Percentiles rank a stretch among this genome's conserved stretches.
Evolutionary conservation across 2,797 vertebrate genomes (phyloP).

Genomic region (Microctenopoma steveboyesi): DNA sequence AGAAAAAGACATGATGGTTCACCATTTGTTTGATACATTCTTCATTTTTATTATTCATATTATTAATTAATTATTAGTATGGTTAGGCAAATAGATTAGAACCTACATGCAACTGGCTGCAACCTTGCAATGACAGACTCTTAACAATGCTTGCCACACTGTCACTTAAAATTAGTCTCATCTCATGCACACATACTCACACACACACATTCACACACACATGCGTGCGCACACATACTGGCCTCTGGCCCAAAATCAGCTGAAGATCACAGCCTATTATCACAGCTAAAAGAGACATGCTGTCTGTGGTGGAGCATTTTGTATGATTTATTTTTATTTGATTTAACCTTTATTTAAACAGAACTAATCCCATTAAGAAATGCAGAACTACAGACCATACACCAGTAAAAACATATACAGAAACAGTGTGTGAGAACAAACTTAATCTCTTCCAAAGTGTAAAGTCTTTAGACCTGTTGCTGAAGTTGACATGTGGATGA

Average conservation of each 20-base stretch:
- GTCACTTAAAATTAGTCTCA: slow-evolving; percentile 63
- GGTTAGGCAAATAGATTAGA: slow-evolving; percentile 22
- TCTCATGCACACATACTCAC: slow-evolving; percentile 43
- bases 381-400: neutral
- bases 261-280: slow-evolving; percentile 66
- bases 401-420: neutral
- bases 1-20: no score
- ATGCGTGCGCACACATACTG: no score
- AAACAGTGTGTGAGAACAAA: neutral
- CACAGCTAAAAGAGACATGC: slow-evolving; percentile 65
- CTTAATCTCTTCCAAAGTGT: neutral
- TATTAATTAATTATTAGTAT: neutral
- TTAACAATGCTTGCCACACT: slow-evolving; percentile 63
- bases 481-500: no score
- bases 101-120: slow-evolving; percentile 33
- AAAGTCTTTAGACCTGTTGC: no score
- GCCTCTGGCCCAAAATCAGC: no score
- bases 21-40: no score
- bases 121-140: slow-evolving; percentile 59
- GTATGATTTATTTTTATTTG: slow-evolving; percentile 9
- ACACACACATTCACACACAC: neutral
- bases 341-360: neutral
- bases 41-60: no score
- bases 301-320: neutral
- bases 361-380: neutral